Evolutionary conservation across 2,888 invertebrate genomes (phyloP), one percentile per base, ranked within the genome.

Genomic region (Acanthosoma haemorrhoidale): DNA sequence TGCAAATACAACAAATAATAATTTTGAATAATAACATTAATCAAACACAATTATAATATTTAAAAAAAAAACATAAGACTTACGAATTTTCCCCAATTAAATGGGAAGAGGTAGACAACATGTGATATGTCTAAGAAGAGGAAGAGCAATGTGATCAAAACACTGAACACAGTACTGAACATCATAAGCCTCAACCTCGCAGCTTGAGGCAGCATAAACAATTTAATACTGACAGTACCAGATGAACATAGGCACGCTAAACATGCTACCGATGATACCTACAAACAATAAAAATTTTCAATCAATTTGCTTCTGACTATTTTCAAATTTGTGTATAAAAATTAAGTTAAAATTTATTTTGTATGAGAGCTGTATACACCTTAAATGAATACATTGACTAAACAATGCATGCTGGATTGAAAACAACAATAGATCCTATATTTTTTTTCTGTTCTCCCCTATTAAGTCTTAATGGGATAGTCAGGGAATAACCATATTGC

Each of bases 111-210:
- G 81, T 89, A 87, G 79, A 88, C 85, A 78, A 89, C 85, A 80
- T 89, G 88, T 77, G 89, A 89, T 81, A 90, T 87, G 84, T 89
- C 89, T 80, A 90, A 86, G 84, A 90, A 89, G 79, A 90, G 84
- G 81, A 90, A 85, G 78, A 88, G 83, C 79, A 86, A 85, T 74
- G 89, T 89, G 79, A 89, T 84, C 77, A 90, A 84, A 77, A 89
- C 82, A 80, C 88, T 88, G 81, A 90, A 85, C 77, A 90, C 83
- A 76, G 88, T 86, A 78, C 89, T 87, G 80, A 90, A 90, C 83
- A 90, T 84, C 87, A 90, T 88, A 78, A 90, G 85, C 79, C 90
- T 85, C 77, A 90, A 83, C 78, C 88, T 85, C 79, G 88, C 88
- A 76, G 87, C 86, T 79, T 89, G 83, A 79, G 89, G 89, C 81